Conservation (phyloP, 2,888 invertebrate genomes). For the Drosophila colorata region DNA sequence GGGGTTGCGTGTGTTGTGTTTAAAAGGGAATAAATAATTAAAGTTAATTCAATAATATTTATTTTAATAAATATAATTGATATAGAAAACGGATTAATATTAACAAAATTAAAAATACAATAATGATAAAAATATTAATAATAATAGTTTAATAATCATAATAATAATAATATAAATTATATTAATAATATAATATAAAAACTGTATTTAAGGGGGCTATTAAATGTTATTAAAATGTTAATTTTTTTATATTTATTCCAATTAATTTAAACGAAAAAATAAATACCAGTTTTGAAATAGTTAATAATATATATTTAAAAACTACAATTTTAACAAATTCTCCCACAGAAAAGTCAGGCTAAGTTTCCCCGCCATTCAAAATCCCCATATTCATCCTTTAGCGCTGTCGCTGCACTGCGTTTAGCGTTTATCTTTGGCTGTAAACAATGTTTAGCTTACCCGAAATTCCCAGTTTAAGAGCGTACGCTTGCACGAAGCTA, state of each 20-base stretch:
- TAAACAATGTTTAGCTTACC: neutral
- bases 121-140: neutral
- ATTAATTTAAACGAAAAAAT: no score
- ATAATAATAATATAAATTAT: neutral
- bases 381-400: neutral
- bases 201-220: no score
- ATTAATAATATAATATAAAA: neutral
- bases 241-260: no score
- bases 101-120: neutral
- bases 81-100: neutral
- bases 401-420: neutral
- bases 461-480: conserved; percentile 12
- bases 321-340: neutral
- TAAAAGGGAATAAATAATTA: neutral
- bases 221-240: no score
- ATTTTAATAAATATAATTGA: neutral
- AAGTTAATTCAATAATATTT: neutral
- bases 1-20: neutral
- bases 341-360: neutral
- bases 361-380: neutral
- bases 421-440: neutral
- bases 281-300: no score
- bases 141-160: neutral
- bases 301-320: neutral
- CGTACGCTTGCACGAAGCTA: neutral